These are phyloP conservation scores for Polypedilum pembai DNA, from an alignment of 1,140 invertebrate species.

Conservation along the genomic window DNA sequence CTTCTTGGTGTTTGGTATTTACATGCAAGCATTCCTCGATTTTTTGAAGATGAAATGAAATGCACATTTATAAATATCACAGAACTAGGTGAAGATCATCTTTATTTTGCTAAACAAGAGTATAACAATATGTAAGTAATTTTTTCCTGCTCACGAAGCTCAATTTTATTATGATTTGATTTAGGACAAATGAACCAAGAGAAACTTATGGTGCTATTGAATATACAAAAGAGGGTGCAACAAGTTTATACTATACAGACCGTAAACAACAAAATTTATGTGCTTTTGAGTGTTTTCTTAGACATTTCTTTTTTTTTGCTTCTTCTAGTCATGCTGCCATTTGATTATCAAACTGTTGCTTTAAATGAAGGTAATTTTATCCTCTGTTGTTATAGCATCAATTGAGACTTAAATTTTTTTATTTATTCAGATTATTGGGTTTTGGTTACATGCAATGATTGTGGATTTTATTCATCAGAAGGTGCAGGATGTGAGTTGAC, in stretches of 20 bases:
- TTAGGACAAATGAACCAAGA: neutral
- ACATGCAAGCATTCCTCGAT: neutral
- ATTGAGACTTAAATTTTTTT: neutral
- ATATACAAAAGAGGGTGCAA: neutral
- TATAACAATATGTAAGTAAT: neutral
- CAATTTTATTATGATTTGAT: neutral
- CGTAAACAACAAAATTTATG: neutral
- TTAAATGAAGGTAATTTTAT: neutral
- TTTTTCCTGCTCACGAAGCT: neutral
- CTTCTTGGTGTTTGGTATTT: conserved; percentile 8
- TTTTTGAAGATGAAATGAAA: neutral
- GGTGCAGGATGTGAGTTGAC: neutral
- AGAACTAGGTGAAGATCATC: neutral
- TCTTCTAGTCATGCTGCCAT: neutral
- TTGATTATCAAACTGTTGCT: neutral
- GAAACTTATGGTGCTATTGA: conserved; percentile 2
- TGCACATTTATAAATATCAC: neutral
- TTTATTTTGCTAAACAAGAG: neutral
- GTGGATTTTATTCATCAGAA: neutral
- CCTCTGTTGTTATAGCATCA: neutral
- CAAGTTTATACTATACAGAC: neutral
- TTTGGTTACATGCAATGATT: neutral
- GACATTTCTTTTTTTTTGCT: neutral
- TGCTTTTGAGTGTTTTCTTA: too few relatives aligned
- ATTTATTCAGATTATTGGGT: neutral